Conservation (phyloP, 2,797 vertebrate species). For the Cheirogaleus major region DNA sequence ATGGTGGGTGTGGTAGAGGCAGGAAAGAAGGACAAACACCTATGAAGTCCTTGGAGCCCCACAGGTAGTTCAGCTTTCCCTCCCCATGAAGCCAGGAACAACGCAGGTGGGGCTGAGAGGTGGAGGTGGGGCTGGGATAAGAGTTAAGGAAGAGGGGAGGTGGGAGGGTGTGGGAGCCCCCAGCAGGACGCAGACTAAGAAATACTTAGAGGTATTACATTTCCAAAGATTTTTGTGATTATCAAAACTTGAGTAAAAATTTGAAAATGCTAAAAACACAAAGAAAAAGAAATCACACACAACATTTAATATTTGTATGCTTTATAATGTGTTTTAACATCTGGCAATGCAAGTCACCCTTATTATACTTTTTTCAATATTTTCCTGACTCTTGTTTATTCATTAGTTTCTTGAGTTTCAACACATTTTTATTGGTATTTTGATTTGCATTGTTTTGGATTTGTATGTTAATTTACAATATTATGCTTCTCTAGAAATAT, state of each 20-base stretch:
- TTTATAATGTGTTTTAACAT: not conserved
- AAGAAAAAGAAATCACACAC: not conserved
- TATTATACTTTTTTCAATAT: not conserved
- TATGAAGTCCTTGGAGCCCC: not conserved
- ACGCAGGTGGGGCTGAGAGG: not conserved
- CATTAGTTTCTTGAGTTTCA: not conserved
- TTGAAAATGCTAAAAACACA: not conserved
- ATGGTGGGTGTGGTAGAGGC: not conserved
- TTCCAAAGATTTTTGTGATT: not conserved
- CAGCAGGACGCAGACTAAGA: not conserved
- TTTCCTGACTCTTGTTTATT: not conserved
- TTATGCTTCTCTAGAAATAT: not conserved
- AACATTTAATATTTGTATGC: not conserved
- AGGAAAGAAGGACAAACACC: not conserved
- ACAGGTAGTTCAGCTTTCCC: not conserved
- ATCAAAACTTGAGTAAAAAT: not conserved
- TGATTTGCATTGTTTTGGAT: not conserved
- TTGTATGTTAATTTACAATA: not conserved
- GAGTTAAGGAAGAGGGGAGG: accelerated
- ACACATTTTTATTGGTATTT: not conserved
- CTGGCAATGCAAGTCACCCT: not conserved
- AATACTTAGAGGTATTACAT: not conserved
- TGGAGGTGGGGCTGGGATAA: too few relatives aligned
- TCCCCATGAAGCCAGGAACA: not conserved
- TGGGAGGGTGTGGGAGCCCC: too few relatives aligned